Base-by-base conservation (phyloP, 2,888 invertebrate genomes). In the Agriopis leucophaearia region DNA sequence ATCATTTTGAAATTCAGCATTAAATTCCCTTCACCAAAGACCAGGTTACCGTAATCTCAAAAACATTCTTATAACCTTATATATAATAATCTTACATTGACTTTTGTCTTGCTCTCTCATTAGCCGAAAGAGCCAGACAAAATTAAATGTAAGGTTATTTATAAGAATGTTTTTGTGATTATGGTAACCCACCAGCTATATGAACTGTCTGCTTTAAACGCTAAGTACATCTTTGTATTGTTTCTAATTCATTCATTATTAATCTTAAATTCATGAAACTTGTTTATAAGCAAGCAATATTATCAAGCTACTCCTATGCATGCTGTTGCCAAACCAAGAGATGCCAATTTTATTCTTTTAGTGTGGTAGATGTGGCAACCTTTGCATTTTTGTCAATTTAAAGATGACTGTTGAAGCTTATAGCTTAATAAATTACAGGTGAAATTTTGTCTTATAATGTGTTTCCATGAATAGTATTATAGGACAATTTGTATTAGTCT, bases 1-100 rank as follows among this genome's bases (percentile, higher is more conserved):
- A 38, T 36, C 15, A 68, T 45, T 35, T 55, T 62, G 55, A 57
- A 59, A 74, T 73, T 72, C 71, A 70, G 65, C 69, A 68, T 69
- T 73, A 65, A 78, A 77, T 84, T 83, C 77, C 83, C 82, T 84
- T 88, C 88, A 86, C 91, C 91, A 91, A 91, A 91, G 90, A 90
- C 81, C 44, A n/a, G n/a, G n/a, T n/a, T n/a, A n/a, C n/a, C n/a
- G n/a, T n/a, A n/a, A n/a, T n/a, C n/a, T n/a, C n/a, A n/a, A n/a
- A n/a, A n/a, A n/a, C n/a, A n/a, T n/a, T n/a, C n/a, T n/a, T n/a
- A n/a, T n/a, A n/a, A n/a, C n/a, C n/a, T n/a, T n/a, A n/a, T n/a
- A n/a, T n/a, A n/a, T n/a, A n/a, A n/a, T n/a, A n/a, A n/a, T n/a
- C n/a, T n/a, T n/a, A n/a, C n/a, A n/a, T n/a, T n/a, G n/a, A n/a